phyloP scores from a whole-genome alignment of 2,113 vertebrate species.

The Elaphurus davidianus region DNA sequence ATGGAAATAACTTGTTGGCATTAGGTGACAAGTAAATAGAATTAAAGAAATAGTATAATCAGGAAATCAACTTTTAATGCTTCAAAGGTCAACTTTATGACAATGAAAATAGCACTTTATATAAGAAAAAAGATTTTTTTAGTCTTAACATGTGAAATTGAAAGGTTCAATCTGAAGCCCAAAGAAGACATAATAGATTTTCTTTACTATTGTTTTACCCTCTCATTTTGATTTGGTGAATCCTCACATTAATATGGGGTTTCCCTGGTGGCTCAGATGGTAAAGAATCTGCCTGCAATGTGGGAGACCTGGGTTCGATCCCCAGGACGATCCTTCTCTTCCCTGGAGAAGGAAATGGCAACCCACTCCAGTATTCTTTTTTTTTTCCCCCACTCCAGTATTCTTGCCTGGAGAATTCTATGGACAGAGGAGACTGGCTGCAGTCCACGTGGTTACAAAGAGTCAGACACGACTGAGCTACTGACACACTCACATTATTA shows the following conservation, averaged over 20 bases:
- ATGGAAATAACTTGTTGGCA: neutral
- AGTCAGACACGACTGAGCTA: neutral
- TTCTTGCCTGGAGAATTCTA: neutral
- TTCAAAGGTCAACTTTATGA: neutral
- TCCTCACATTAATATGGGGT: neutral
- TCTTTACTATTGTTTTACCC: neutral
- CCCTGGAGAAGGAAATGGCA: neutral
- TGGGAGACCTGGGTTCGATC: neutral
- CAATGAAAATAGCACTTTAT: neutral
- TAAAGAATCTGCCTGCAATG: neutral
- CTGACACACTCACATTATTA: neutral
- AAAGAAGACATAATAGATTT: neutral
- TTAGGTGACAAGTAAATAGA: neutral
- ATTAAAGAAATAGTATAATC: neutral
- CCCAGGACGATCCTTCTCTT: rapidly evolving
- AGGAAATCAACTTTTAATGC: neutral
- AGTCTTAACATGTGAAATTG: neutral
- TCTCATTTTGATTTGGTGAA: neutral
- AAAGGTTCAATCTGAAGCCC: neutral
- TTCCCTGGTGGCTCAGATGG: neutral
- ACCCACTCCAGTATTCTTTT: neutral
- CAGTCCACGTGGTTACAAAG: neutral
- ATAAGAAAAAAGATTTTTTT: neutral
- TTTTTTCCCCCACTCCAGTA: neutral
- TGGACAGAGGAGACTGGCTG: neutral